phyloP scores from a whole-genome alignment of 2,113 vertebrate genomes.

The Lagenorhynchus albirostris region DNA sequence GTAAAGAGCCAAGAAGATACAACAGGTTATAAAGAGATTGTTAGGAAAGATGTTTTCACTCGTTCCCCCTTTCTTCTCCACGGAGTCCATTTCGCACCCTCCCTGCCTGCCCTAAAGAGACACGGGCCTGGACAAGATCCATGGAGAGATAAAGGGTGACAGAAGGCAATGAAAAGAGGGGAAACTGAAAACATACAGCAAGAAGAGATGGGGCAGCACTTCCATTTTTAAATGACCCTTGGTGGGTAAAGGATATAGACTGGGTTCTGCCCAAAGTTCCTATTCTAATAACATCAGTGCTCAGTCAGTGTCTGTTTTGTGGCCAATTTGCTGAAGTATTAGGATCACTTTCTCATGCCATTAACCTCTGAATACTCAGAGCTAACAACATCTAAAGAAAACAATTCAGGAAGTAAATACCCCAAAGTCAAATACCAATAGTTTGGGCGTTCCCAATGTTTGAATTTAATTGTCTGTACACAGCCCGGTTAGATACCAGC shows the following conservation, averaged over 20 bases:
- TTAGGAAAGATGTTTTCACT: not conserved
- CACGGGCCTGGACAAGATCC: not conserved
- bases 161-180: not conserved
- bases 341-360: not conserved
- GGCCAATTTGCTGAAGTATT: not conserved
- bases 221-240: not conserved
- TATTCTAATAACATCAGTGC: not conserved
- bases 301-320: not conserved
- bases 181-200: not conserved
- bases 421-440: not conserved
- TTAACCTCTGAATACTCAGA: not conserved
- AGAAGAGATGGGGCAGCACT: not conserved
- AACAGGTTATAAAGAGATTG: not conserved
- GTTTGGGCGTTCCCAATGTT: not conserved
- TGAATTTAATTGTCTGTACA: not conserved
- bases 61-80: not conserved
- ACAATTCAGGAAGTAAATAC: slow-evolving; percentile 1
- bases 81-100: not conserved
- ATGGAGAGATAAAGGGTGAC: not conserved
- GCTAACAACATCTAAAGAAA: not conserved
- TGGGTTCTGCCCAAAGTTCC: not conserved
- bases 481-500: not conserved
- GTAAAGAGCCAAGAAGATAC: not conserved
- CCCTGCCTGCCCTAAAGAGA: not conserved
- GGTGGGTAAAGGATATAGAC: not conserved